phyloP scores from a whole-genome alignment of 2,888 invertebrate species.

The Ectemnius lituratus region DNA sequence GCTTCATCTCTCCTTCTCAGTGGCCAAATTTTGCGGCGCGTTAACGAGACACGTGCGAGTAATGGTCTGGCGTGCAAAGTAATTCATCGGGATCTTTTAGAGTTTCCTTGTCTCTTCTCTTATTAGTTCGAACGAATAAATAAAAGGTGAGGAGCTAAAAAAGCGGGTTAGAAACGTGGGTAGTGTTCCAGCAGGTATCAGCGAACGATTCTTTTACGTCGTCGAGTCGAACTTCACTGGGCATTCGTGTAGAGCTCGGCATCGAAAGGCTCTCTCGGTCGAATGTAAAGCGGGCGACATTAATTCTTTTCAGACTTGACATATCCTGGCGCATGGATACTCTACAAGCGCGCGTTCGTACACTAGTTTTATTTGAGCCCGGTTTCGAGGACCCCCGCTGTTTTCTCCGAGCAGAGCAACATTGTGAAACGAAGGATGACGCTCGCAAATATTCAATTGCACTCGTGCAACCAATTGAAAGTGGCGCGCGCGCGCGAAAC shows the following conservation, averaged over 20 bases:
- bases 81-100: constrained; percentile 27
- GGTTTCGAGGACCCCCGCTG: background rate
- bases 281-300: constrained; percentile 63
- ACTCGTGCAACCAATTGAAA: constrained; percentile 9
- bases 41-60: constrained; percentile 34
- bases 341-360: constrained; percentile 21
- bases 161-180: constrained; percentile 10
- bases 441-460: constrained; percentile 36
- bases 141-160: constrained; percentile 37
- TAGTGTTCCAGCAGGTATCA: constrained; percentile 22
- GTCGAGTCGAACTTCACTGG: constrained; percentile 39
- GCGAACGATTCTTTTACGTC: constrained; percentile 23
- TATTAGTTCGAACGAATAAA: constrained; percentile 37
- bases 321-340: constrained; percentile 42
- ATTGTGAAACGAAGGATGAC: constrained; percentile 23
- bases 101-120: constrained; percentile 20
- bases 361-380: constrained; percentile 40
- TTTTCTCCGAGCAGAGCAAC: background rate
- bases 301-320: constrained; percentile 60
- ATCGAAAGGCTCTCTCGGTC: constrained; percentile 56
- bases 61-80: constrained; percentile 32
- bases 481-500: background rate
- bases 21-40: constrained; percentile 27
- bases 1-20: constrained; percentile 6
- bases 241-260: constrained; percentile 38